Base-by-base conservation (phyloP, 2,113 vertebrate species). In the Cryptotis parvus region DNA sequence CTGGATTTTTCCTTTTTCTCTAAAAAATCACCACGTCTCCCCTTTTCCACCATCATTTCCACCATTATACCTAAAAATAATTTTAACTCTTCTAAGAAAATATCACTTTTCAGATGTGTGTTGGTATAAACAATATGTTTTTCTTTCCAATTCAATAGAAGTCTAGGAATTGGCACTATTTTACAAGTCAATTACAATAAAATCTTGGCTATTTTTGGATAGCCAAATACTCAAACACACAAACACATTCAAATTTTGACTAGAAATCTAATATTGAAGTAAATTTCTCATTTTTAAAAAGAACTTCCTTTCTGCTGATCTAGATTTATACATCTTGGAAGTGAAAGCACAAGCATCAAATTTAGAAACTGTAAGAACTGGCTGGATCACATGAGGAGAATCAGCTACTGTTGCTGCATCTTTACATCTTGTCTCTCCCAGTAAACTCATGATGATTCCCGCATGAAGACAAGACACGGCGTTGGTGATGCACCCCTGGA, bases 21-120 rank as follows among this genome's bases (percentile, higher is more conserved):
- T 49, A 70, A 77, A 93, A 95, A 94, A 89, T 33, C 6, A 82
- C 83, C 90, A 94, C 81, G 78, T 88, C 92, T 49, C 87, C 84
- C 87, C 43, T 29, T 20, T n/a, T 20, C 29, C 20, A 79, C 7
- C 41, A 79, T 63, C 83, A 94, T 89, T 96, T 94, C 79, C 83
- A 94, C 18, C 70, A 72, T 81, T 80, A 85, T 95, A 85, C 90
- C 70, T 92, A 89, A 79, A 96, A 96, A 96, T 96, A n/a, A 96
- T 91, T 87, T 95, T 95, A 92, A 93, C 95, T 79, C 43, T 78
- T 81, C 94, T 94, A 92, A 95, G 96, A 95, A 96, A 96, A 96
- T 77, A 58, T 3, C 10, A 72, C 81, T 97, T 97, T 96, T 92
- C 92, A 95, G 94, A 93, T 20, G 24, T 76, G 90, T 74, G 39